phyloP scores from a whole-genome alignment of 2,113 vertebrate species.

The Notothenia rossii region DNA sequence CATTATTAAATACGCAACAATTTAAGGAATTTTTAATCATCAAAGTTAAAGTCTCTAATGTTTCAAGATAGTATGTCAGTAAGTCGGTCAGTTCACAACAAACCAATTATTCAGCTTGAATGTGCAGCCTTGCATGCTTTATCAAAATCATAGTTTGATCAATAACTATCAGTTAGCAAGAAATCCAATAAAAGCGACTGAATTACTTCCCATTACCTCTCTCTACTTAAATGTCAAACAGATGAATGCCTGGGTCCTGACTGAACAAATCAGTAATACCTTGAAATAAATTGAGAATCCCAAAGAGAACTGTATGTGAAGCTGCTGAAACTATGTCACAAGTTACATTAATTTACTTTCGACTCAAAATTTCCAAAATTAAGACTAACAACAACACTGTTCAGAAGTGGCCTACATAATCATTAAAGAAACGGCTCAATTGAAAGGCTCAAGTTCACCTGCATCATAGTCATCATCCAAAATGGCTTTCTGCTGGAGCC shows the following conservation, averaged over 20 bases:
- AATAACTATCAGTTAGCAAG: conserved; percentile 9
- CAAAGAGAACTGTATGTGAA: not conserved
- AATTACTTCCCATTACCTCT: not conserved
- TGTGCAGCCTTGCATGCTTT: conserved; percentile 15
- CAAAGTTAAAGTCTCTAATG: not conserved
- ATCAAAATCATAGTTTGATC: conserved; percentile 17
- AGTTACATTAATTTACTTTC: not conserved
- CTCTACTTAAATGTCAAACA: conserved; percentile 13
- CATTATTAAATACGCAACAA: not conserved
- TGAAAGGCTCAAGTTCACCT: conserved; percentile 79
- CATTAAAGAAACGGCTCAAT: conserved; percentile 20
- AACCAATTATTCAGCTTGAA: conserved; percentile 1
- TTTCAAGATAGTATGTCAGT: not conserved
- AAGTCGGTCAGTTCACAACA: conserved; percentile 13
- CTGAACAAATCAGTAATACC: not conserved
- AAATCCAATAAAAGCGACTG: conserved; percentile 42
- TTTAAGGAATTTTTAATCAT: not conserved
- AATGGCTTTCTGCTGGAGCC: conserved; percentile 90
- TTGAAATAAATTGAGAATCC: not conserved
- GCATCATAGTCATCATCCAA: conserved; percentile 90
- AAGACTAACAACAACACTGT: not conserved
- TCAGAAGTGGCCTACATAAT: not conserved
- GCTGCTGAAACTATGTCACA: not conserved
- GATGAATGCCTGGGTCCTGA: not conserved
- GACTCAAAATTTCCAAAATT: not conserved